These are phyloP conservation scores for Climacteris rufus DNA, from an alignment of 2,113 vertebrate species.

Conservation along the genomic window DNA sequence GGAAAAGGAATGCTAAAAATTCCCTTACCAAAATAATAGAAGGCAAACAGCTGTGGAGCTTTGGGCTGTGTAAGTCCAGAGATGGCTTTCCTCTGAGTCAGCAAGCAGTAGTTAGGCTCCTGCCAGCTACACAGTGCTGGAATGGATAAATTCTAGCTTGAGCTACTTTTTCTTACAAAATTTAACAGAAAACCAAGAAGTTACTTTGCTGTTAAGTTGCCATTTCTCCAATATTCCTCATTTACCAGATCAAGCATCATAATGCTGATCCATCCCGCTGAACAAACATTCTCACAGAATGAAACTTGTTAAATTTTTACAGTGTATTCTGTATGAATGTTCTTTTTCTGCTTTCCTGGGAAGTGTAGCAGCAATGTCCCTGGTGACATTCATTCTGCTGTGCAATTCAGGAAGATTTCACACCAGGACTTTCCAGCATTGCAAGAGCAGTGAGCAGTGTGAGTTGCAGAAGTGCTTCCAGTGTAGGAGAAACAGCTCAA, in stretches of 20 bases:
- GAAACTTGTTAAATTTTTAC: not conserved
- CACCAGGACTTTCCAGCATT: not conserved
- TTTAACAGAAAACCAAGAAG: not conserved
- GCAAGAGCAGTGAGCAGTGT: not conserved
- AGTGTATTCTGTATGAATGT: not conserved
- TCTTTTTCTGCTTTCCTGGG: not conserved
- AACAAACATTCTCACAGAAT: not conserved
- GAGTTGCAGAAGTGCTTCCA: not conserved
- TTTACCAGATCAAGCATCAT: not conserved
- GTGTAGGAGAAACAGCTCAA: not conserved
- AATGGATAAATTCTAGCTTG: not conserved
- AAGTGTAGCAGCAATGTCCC: not conserved
- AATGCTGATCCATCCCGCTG: not conserved
- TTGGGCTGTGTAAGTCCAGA: not conserved
- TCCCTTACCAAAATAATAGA: not conserved
- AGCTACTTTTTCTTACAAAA: not conserved
- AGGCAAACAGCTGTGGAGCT: conserved; percentile 2
- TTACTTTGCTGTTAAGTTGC: not conserved
- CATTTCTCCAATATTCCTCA: not conserved
- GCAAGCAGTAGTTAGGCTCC: not conserved
- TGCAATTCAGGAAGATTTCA: not conserved
- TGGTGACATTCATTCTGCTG: not conserved
- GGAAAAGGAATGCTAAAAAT: not conserved
- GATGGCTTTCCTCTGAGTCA: conserved; percentile 45
- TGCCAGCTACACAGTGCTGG: not conserved